These are phyloP conservation scores for Chromobotia macracanthus DNA, from an alignment of 2,797 vertebrate genomes.

Conservation along the genomic window DNA sequence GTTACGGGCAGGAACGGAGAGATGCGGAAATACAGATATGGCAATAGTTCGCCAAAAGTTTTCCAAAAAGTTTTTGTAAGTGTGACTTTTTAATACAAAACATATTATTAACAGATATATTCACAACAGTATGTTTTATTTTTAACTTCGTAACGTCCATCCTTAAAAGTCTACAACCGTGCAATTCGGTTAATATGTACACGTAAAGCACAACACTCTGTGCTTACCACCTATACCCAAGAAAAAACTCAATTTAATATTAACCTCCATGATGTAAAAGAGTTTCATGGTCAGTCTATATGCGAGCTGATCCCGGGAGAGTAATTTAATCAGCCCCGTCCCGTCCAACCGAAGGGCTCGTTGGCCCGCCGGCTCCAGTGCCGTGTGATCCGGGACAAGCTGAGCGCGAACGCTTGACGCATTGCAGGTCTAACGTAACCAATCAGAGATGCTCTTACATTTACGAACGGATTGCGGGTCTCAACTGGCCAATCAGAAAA, in stretches of 20 bases:
- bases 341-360: constrained; percentile 21
- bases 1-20: too few relatives aligned
- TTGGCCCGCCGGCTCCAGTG: constrained; percentile 25
- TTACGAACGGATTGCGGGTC: constrained; percentile 72
- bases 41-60: too few relatives aligned
- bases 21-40: too few relatives aligned
- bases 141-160: background rate
- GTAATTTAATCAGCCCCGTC: constrained; percentile 29
- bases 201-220: background rate
- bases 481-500: constrained; percentile 68
- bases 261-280: background rate
- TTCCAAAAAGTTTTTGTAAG: too few relatives aligned
- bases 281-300: background rate
- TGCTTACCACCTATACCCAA: background rate
- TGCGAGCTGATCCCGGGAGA: constrained; percentile 22
- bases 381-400: constrained; percentile 33
- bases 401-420: constrained; percentile 76
- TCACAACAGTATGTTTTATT: background rate
- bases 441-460: constrained; percentile 69
- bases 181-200: background rate
- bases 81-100: background rate
- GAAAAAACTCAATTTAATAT: background rate
- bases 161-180: background rate
- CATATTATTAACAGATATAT: background rate
- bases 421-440: constrained; percentile 78